These are phyloP conservation scores for Tinamus guttatus DNA, from an alignment of 2,113 vertebrate genomes.

Conservation along the genomic window DNA sequence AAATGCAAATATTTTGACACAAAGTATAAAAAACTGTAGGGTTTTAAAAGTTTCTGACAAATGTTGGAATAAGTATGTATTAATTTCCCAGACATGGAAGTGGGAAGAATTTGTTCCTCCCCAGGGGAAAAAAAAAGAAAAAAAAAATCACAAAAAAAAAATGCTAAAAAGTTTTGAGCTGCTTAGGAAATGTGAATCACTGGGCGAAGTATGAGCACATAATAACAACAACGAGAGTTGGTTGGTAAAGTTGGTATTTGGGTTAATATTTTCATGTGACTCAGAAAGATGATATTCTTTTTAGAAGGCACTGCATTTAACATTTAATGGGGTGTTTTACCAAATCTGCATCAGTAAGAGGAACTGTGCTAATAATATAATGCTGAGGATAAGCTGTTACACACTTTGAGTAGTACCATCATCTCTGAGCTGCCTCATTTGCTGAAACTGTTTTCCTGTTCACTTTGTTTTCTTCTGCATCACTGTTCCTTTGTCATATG, in stretches of 20 bases:
- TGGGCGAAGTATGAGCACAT: not conserved
- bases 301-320: not conserved
- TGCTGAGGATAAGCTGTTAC: not conserved
- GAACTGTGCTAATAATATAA: not conserved
- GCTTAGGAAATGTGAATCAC: not conserved
- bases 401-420: not conserved
- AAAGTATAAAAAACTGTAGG: not conserved
- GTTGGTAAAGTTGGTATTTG: not conserved
- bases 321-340: not conserved
- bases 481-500: not conserved
- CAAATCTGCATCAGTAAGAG: accelerated
- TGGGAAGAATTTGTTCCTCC: not conserved
- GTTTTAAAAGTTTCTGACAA: not conserved
- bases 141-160: too few species aligned
- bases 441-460: not conserved
- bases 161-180: not conserved
- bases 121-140: not conserved
- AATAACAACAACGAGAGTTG: not conserved
- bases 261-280: not conserved
- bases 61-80: not conserved
- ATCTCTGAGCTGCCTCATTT: not conserved
- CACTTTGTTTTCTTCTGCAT: not conserved
- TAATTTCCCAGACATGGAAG: not conserved
- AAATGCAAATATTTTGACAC: too few species aligned
- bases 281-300: not conserved